Percentiles rank a stretch among this genome's conserved stretches.
Conservation (phyloP, 1,140 invertebrate genomes). For the Drosophila jambulina region DNA sequence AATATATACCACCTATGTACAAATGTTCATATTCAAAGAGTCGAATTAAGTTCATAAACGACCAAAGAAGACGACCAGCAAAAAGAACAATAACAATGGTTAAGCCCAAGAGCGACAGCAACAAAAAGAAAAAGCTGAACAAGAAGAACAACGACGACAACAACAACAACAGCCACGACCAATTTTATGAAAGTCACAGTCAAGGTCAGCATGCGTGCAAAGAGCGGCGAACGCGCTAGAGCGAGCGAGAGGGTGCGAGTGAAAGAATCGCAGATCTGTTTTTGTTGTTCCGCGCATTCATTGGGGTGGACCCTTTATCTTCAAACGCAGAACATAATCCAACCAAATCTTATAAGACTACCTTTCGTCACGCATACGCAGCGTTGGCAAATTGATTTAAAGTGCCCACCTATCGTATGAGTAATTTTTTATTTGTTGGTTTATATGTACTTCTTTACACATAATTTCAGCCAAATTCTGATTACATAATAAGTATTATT, state of each 20-base stretch:
- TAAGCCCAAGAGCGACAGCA: conserved; percentile 39
- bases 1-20: background rate
- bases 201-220: conserved; percentile 82
- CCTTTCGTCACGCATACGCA: background rate
- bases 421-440: background rate
- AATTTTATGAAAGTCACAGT: conserved; percentile 84
- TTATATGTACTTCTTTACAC: no score
- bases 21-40: conserved; percentile 29
- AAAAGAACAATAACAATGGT: conserved; percentile 51
- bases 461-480: no score
- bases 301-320: conserved; percentile 23
- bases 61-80: conserved; percentile 32
- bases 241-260: conserved; percentile 21
- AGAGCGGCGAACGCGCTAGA: conserved; percentile 14
- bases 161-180: conserved; percentile 57
- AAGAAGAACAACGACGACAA: conserved; percentile 22
- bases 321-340: background rate
- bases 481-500: no score
- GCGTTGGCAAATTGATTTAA: background rate
- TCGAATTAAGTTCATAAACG: conserved; percentile 68
- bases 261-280: conserved; percentile 47
- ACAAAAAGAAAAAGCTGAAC: conserved; percentile 17
- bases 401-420: background rate
- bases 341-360: no score
- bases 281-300: conserved; percentile 27